Evolutionary conservation across 1,140 invertebrate species (phyloP).

Genomic region (Trachymyrmex cornetzi): DNA sequence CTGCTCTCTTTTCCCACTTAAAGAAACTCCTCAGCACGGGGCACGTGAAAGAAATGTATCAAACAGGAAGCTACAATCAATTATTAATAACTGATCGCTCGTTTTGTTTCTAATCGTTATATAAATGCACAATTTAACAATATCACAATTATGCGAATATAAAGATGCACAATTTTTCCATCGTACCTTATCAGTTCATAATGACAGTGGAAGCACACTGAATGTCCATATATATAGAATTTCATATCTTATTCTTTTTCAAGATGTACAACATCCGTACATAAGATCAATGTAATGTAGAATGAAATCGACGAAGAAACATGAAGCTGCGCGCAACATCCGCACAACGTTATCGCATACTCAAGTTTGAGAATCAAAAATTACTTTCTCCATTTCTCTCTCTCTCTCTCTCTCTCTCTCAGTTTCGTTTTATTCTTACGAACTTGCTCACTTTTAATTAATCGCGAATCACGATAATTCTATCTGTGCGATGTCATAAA

Average conservation of each 20-base stretch:
- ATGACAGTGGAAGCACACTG: conserved; percentile 82
- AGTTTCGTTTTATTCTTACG: too few relatives aligned
- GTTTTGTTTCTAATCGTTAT: conserved; percentile 60
- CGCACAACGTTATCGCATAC: conserved; percentile 27
- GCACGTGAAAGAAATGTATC: conserved; percentile 67
- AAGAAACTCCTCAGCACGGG: conserved; percentile 52
- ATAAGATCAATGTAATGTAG: conserved; percentile 69
- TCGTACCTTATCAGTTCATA: conserved; percentile 70
- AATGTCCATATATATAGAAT: conserved; percentile 73
- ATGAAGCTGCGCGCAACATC: conserved; percentile 64
- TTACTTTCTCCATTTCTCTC: conserved; percentile 25
- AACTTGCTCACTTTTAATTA: background rate
- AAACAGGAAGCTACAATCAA: conserved; percentile 65
- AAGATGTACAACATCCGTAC: conserved; percentile 71
- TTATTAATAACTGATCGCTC: conserved; percentile 58
- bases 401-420: too few relatives aligned
- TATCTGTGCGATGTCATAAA: background rate
- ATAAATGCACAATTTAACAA: conserved; percentile 71
- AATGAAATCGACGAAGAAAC: conserved; percentile 68
- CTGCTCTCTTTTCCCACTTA: conserved; percentile 51
- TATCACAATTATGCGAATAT: conserved; percentile 75
- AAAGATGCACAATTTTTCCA: conserved; percentile 73
- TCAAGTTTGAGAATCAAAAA: conserved; percentile 76
- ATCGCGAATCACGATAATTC: conserved; percentile 12
- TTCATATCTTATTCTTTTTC: conserved; percentile 68